phyloP scores from a whole-genome alignment of 2,113 vertebrate genomes.

The Crocuta crocuta region DNA sequence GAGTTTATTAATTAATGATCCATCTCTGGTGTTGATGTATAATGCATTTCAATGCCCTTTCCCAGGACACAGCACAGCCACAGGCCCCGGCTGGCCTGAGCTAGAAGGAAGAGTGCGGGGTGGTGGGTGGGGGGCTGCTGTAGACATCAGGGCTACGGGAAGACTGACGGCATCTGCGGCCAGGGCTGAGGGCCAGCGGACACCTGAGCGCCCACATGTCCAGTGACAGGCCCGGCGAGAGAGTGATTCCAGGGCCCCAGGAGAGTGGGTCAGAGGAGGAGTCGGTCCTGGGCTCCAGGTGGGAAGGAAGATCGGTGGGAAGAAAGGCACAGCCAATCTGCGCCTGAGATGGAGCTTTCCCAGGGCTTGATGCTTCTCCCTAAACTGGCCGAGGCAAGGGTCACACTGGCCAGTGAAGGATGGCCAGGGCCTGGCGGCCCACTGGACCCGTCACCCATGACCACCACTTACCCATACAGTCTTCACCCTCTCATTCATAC shows the following conservation, averaged over 20 bases:
- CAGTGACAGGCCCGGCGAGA: rapidly evolving
- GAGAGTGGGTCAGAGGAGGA: not conserved
- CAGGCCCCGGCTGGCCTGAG: rapidly evolving
- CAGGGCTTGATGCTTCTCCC: too few species aligned
- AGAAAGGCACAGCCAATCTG: too few species aligned
- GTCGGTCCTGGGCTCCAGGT: not conserved
- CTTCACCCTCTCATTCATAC: too few species aligned
- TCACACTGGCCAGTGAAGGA: not conserved
- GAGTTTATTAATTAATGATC: not conserved
- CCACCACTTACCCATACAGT: rapidly evolving
- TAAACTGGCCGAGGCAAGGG: not conserved
- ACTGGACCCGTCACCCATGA: rapidly evolving
- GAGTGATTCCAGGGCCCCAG: not conserved
- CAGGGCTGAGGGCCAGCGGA: too few species aligned
- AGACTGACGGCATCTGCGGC: rapidly evolving
- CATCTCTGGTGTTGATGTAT: not conserved
- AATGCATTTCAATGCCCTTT: not conserved
- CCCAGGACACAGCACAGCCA: not conserved
- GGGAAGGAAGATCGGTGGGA: not conserved
- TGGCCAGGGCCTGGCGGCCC: not conserved
- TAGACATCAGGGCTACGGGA: not conserved
- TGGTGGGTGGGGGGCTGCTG: too few species aligned
- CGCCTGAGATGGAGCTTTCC: rapidly evolving
- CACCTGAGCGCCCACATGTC: too few species aligned
- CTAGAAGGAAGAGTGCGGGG: too few species aligned